Evolutionary conservation across 2,113 vertebrate genomes (phyloP), one percentile per base, ranked within the genome.

Genomic region (Stercorarius parasiticus): DNA sequence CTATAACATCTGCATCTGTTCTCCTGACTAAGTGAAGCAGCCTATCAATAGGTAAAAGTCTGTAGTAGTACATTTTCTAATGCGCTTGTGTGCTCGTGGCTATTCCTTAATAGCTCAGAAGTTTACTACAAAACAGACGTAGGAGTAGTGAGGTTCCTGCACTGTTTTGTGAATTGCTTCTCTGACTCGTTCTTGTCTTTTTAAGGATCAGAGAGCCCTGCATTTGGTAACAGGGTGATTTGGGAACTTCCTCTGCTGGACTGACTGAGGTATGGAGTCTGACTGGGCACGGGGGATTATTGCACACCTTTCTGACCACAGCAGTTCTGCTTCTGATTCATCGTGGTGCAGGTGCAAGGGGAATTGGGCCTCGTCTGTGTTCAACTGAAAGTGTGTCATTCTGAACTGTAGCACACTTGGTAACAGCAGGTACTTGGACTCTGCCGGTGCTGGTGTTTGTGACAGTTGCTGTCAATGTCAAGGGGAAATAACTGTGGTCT

Each of bases 231-330:
- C 9, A 53, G 34, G 6, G 21, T 70, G 34, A 64, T 81, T 29
- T 87, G 52, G 59, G 67, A 89, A 49, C 32, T n/a, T 27, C 30
- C 29, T 56, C 29, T 30, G 30, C 65, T 88, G 70, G 18, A 65
- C 59, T 62, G 70, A 27, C 20, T 30, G 36, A 61, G 38, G 34
- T 71, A 53, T 11, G 29, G 36, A 55, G 22, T 26, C 36, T 36
- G 36, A 61, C 23, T 26, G 26, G 23, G 27, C 1, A 0, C 1
- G 1, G 0, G 11, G 19, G 4, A 10, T 58, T 30, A 7, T 15
- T 25, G 6, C 40, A 9, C 17, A 25, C 10, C 10, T 36, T 77
- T 45, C 69, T 84, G 73, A 66, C 21, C 0, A 2, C 40, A 49
- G 23, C n/a, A 53, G 20, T 49, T 71, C 32, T 85, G 47, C 27